Percentiles rank a stretch among this genome's conserved stretches.
These are phyloP conservation scores for Archips crataeganus DNA, from an alignment of 2,888 invertebrate genomes.

Conservation along the genomic window DNA sequence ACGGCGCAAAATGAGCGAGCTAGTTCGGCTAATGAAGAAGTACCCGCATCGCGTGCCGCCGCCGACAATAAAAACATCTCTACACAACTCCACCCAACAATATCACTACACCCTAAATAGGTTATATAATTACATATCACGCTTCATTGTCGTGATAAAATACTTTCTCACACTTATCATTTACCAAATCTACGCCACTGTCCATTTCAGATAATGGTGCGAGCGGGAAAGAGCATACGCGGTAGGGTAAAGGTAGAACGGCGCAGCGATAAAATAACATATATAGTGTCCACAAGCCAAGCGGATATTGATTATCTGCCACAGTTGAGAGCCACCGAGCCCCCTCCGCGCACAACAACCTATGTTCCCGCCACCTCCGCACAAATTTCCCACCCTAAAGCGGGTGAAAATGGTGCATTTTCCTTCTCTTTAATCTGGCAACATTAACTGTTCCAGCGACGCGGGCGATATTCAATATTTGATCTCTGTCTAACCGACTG, in stretches of 20 bases:
- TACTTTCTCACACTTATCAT: constrained; percentile 86
- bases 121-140: constrained; percentile 84
- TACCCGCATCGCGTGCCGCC: constrained; percentile 73
- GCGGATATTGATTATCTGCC: constrained; percentile 87
- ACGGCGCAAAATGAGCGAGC: constrained; percentile 53
- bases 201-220: constrained; percentile 85
- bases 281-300: constrained; percentile 87
- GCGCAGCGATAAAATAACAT: constrained; percentile 79
- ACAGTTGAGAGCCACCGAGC: constrained; percentile 84
- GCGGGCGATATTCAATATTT: constrained; percentile 80
- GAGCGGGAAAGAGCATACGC: constrained; percentile 64
- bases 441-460: constrained; percentile 65
- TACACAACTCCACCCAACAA: constrained; percentile 58
- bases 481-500: constrained; percentile 85
- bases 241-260: constrained; percentile 55
- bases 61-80: constrained; percentile 72
- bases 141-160: constrained; percentile 85
- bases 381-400: constrained; percentile 65
- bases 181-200: constrained; percentile 86
- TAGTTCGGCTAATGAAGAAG: constrained; percentile 60
- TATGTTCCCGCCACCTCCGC: constrained; percentile 53
- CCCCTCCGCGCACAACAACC: constrained; percentile 70
- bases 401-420: constrained; percentile 62
- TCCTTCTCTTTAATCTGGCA: constrained; percentile 51
- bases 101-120: constrained; percentile 75